Conservation (phyloP, 1,140 invertebrate species). For the Pantala flavescens region DNA sequence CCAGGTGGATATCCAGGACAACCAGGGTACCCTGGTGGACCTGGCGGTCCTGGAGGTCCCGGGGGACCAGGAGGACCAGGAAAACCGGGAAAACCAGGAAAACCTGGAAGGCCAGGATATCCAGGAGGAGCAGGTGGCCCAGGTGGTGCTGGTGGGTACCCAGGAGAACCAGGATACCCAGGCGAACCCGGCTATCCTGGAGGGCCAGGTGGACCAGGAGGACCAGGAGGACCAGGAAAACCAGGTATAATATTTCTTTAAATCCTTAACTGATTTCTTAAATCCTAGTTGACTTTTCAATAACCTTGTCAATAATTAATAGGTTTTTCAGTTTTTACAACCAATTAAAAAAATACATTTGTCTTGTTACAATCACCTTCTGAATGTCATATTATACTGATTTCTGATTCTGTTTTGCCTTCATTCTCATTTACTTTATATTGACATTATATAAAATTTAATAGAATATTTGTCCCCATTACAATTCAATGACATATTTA, state of each 20-base stretch:
- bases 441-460: too few relatives aligned
- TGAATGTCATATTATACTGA: too few relatives aligned
- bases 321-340: too few relatives aligned
- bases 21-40: slow-evolving; percentile 25
- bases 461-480: too few relatives aligned
- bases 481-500: too few relatives aligned
- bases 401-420: too few relatives aligned
- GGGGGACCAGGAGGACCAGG: slow-evolving; percentile 7
- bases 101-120: slow-evolving; percentile 26
- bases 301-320: too few relatives aligned
- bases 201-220: not conserved
- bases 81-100: not conserved
- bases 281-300: too few relatives aligned
- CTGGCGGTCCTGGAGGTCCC: not conserved
- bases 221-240: not conserved
- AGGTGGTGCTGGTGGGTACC: slow-evolving; percentile 14
- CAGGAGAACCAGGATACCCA: slow-evolving; percentile 8
- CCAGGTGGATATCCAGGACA: slow-evolving; percentile 22
- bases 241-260: not conserved
- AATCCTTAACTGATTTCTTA: too few relatives aligned
- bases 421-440: too few relatives aligned
- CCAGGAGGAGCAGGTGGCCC: slow-evolving; percentile 29
- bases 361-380: too few relatives aligned
- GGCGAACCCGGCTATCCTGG: slow-evolving; percentile 18
- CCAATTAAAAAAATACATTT: too few relatives aligned